These are phyloP conservation scores for Rhaphigaster nebulosa DNA, from an alignment of 2,888 invertebrate species.

Conservation along the genomic window DNA sequence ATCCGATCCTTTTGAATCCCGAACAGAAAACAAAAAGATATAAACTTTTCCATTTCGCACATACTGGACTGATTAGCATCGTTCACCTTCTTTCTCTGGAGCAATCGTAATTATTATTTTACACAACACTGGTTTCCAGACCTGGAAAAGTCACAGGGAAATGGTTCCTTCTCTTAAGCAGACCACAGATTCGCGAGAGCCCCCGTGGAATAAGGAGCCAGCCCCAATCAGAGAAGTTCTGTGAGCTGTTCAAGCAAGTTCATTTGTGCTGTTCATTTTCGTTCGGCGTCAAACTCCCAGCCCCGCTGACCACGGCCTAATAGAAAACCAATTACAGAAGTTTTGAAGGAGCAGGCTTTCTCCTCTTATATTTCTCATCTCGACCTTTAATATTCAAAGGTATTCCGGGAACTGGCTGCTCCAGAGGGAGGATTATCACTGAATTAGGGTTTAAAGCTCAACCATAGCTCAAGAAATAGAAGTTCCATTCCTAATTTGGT, in stretches of 20 bases:
- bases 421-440: background rate
- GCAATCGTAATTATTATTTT: background rate
- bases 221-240: background rate
- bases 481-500: background rate
- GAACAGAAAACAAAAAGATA: no score
- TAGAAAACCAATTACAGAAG: slow-evolving; percentile 32
- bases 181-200: background rate
- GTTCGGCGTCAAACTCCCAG: background rate
- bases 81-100: background rate
- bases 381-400: slow-evolving; percentile 16
- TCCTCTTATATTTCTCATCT: background rate
- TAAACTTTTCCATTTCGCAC: no score
- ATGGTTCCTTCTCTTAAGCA: background rate
- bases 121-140: background rate
- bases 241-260: slow-evolving; percentile 13
- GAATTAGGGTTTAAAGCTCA: background rate
- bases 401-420: background rate
- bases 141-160: background rate
- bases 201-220: background rate
- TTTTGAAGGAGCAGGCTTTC: background rate
- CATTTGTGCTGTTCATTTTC: slow-evolving; percentile 27
- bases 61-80: no score
- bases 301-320: background rate
- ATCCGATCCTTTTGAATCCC: no score
- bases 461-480: background rate